Evolutionary conservation across 2,113 vertebrate species (phyloP), one percentile per base, ranked within the genome.

Genomic region (Amphiprion percula): DNA sequence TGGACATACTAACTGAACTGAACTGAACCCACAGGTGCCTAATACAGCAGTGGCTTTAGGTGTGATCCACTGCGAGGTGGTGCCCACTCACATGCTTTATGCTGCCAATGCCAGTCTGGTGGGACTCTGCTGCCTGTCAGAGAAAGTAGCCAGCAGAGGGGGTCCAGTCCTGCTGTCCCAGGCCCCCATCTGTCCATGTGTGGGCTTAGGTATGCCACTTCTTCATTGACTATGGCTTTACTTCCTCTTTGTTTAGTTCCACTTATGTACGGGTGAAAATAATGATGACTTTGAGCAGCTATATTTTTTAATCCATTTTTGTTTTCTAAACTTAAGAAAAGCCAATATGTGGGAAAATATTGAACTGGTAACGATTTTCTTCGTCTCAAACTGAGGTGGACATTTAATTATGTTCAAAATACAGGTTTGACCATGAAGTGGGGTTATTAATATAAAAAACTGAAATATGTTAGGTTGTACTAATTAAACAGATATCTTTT

Each of bases 91-190:
- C 79, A 93, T 97, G 73, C 80, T 99, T 73, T 98, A 98, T 0
- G 95, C 96, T 0, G 88, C 95, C 79, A 99, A 97, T 0, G 97
- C 94, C 89, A 96, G 95, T 86, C 96, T 98, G 94, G 96, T 99
- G 0, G 98, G 95, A 11, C 96, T 99, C 0, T 99, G 98, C 94
- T 94, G 90, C 87, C 91, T 99, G 41, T 88, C 91, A 0, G 97
- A 97, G 47, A 96, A 96, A 0, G 86, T 99, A 7, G 67, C 56
- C 0, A 93, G 95, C 50, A 83, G 82, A 10, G 91, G 94, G 0
- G 96, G 97, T 10, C 97, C 98, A 0, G 94, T 98, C 10, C 66
- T 99, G 74, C 93, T 99, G 28, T 94, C 96, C 0, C 96, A 97
- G 90, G 95, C 95, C 0, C 97, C 98, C 0, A 30, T 99, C 83